Base-by-base conservation (phyloP, 2,888 invertebrate species). In the Microchrysa polita region DNA sequence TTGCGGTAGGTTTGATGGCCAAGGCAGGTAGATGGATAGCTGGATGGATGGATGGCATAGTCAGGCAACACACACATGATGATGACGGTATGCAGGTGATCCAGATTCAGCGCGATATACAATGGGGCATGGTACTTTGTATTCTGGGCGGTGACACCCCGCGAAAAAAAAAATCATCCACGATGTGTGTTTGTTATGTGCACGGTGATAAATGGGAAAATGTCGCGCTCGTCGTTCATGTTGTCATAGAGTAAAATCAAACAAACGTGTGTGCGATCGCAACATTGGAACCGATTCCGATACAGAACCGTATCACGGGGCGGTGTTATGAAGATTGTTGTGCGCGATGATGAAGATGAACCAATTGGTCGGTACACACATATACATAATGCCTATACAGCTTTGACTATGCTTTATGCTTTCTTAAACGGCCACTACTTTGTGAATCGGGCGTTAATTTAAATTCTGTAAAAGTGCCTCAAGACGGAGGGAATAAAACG, bases 401-500 rank as follows among this genome's bases (percentile, higher is more conserved):
- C 48, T 48, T n/a, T 48, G 48, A 48, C 48, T 48, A n/a, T n/a
- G n/a, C n/a, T n/a, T n/a, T n/a, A n/a, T 48, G 48, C 48, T 71
- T 69, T 71, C 73, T 53, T 20, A 44, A 34, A 60, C 63, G 57
- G 1, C 87, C 86, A 75, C 22, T 9, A 52, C 53, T 52, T 18
- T 34, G 20, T 23, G 23, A 73, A 77, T 79, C 76, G 72, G 77
- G 73, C 75, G 76, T 78, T 79, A 78, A 79, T 79, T 79, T 78
- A 78, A 78, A 79, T 79, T 80, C 79, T 79, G 78, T 76, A 77
- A 77, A 74, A 75, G 77, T 76, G 75, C 74, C 76, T 53, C 73
- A 74, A 69, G 27, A 60, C 59, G 55, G 76, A 77, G 77, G 82
- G 84, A 85, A 85, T 85, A 85, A 85, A 85, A 85, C 83, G 84